Evolutionary conservation across 1,140 invertebrate genomes (phyloP).

Genomic region (Leptopilina clavipes): DNA sequence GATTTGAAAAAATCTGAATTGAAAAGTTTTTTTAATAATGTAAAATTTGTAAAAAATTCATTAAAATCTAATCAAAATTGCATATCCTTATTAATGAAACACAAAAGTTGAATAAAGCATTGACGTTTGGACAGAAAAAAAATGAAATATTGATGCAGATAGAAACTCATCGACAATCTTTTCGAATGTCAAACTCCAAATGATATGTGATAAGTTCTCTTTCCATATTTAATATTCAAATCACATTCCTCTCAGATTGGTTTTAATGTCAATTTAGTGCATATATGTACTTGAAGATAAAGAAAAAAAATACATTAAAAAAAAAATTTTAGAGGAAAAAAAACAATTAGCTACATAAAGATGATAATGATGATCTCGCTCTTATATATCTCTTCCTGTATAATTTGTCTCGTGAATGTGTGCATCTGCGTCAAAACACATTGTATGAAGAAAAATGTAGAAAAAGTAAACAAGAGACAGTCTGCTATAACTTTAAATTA

Average conservation of each 20-base stretch:
- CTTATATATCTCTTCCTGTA: conserved; percentile 8
- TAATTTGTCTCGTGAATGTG: not conserved
- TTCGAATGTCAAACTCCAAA: not conserved
- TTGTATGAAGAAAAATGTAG: conserved; percentile 6
- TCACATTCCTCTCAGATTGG: no score
- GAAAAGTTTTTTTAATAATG: no score
- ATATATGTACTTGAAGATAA: not conserved
- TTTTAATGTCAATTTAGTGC: no score
- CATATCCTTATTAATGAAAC: no score
- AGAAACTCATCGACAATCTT: not conserved
- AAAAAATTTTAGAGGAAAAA: not conserved
- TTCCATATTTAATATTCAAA: not conserved
- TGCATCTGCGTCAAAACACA: conserved; percentile 13
- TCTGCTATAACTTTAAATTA: not conserved
- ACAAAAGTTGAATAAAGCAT: not conserved
- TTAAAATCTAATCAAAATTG: no score
- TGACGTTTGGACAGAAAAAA: conserved; percentile 14
- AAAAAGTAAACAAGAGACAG: not conserved
- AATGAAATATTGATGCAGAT: conserved; percentile 14
- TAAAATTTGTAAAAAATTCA: no score
- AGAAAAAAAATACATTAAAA: not conserved
- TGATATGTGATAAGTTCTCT: not conserved
- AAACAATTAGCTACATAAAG: not conserved
- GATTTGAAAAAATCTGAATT: no score
- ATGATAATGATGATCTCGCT: not conserved